These are phyloP conservation scores for Crocallis elinguaria DNA, from an alignment of 2,888 invertebrate species.

Conservation along the genomic window DNA sequence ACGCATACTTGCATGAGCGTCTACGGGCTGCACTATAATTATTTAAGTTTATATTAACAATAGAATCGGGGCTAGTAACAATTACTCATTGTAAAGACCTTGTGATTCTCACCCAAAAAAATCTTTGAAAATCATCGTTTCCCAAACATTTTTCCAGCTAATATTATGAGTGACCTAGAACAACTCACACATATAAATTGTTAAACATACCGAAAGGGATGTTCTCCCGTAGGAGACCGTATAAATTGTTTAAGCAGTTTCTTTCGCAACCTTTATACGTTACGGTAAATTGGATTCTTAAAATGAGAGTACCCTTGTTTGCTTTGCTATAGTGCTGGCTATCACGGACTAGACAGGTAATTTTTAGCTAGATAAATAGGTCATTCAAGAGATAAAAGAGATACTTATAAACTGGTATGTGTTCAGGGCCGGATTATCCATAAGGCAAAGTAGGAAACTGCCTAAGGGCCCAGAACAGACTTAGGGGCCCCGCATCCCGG, in stretches of 20 bases:
- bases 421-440: too few relatives aligned
- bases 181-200: slow-evolving; percentile 51
- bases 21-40: not conserved
- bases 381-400: not conserved
- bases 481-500: too few relatives aligned
- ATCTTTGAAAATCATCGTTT: not conserved
- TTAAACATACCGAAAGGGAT: slow-evolving; percentile 57
- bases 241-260: slow-evolving; percentile 55
- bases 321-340: slow-evolving; percentile 30
- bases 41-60: not conserved
- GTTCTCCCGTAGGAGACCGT: slow-evolving; percentile 49
- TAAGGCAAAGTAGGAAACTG: too few relatives aligned
- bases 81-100: not conserved
- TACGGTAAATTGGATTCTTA: slow-evolving; percentile 48
- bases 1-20: not conserved
- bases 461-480: too few relatives aligned
- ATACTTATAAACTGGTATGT: too few relatives aligned
- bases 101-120: slow-evolving; percentile 7
- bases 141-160: slow-evolving; percentile 51
- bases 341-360: slow-evolving; percentile 20
- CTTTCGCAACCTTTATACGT: slow-evolving; percentile 49
- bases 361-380: slow-evolving; percentile 16
- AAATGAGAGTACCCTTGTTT: slow-evolving; percentile 31
- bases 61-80: not conserved
- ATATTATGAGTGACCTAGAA: slow-evolving; percentile 60